Evolutionary conservation across 2,113 vertebrate species (phyloP).

Genomic region (Crotalus horridus): DNA sequence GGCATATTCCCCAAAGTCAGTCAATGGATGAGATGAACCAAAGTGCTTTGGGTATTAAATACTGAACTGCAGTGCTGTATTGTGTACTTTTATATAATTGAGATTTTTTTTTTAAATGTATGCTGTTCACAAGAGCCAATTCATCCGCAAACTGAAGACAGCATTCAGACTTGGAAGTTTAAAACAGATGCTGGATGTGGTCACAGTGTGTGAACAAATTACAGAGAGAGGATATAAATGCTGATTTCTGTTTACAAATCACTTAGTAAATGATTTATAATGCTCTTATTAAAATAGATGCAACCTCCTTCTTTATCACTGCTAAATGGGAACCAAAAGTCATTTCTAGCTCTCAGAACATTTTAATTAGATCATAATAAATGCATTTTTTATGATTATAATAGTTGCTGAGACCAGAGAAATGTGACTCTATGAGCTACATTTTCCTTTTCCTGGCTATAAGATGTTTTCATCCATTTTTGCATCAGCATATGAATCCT

Average conservation of each 20-base stretch:
- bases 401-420: background rate
- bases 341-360: constrained; percentile 10
- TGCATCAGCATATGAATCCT: background rate
- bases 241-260: constrained; percentile 42
- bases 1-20: constrained; percentile 25
- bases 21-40: constrained; percentile 4
- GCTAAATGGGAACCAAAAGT: background rate
- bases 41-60: constrained; percentile 26
- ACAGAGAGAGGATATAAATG: constrained; percentile 24
- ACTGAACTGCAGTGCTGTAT: background rate
- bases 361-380: constrained; percentile 23
- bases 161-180: constrained; percentile 39
- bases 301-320: background rate
- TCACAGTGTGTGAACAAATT: background rate
- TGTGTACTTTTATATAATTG: background rate
- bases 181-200: constrained; percentile 3
- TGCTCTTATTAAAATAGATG: constrained; percentile 7
- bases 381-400: background rate
- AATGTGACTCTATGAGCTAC: background rate
- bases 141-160: background rate
- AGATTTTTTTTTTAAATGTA: background rate
- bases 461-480: background rate
- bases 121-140: background rate
- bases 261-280: constrained; percentile 14
- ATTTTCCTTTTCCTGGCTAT: background rate